Conservation (phyloP, 2,113 vertebrate genomes). For the Microtus montanus region DNA sequence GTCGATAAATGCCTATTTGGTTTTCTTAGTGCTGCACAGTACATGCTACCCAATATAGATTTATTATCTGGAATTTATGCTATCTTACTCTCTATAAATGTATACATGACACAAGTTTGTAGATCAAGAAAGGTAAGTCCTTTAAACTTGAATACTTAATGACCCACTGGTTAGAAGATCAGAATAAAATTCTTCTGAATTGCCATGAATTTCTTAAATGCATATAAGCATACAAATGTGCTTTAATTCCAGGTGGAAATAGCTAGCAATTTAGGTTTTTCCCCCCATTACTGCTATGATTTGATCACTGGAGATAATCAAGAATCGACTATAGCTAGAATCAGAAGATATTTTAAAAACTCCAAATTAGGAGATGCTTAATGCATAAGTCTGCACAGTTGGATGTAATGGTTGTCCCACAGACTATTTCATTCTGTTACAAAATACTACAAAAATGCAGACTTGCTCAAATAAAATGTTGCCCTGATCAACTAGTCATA, state of each 20-base stretch:
- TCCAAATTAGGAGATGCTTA: not conserved
- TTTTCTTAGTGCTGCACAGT: not conserved
- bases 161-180: not conserved
- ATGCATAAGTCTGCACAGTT: not conserved
- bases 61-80: not conserved
- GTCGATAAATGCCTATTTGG: not conserved
- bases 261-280: constrained; percentile 19
- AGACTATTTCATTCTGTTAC: not conserved
- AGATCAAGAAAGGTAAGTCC: not conserved
- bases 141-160: constrained; percentile 13
- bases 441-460: not conserved
- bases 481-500: not conserved
- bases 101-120: not conserved
- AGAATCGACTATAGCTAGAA: constrained; percentile 19
- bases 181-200: constrained; percentile 16
- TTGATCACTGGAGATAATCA: constrained; percentile 38
- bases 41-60: not conserved
- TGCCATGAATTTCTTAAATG: not conserved
- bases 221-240: not conserved
- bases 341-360: not conserved
- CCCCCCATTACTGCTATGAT: constrained; percentile 3
- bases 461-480: constrained; percentile 35
- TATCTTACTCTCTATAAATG: not conserved
- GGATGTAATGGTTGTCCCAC: constrained; percentile 9
- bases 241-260: not conserved